Base-by-base conservation (phyloP, 2,113 vertebrate species). In the Ictalurus punctatus region DNA sequence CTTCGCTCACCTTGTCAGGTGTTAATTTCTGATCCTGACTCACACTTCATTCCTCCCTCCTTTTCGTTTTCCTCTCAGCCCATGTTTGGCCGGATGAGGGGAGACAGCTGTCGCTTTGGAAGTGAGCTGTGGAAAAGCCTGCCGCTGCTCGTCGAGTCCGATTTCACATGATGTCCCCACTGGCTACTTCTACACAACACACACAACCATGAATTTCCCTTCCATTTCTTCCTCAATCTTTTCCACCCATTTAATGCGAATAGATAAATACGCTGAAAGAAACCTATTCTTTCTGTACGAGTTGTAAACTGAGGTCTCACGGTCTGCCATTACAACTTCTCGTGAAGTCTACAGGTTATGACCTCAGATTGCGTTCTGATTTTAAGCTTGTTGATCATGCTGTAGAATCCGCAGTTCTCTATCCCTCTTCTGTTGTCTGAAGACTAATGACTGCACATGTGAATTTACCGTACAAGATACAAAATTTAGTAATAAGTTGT, bases 71-170 rank as follows among this genome's bases (percentile, higher is more conserved):
- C 16, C 73, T 74, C 61, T 14, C 73, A 40, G 27, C 73, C 59
- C 16, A 25, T 65, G 59, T 84, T 80, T 25, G 71, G 81, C 48
- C 4, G 61, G 73, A 84, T 87, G 71, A 87, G 40, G 54, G 48
- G 89, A 79, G 86, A 79, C 86, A 84, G 82, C 89, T 90, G 89
- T 84, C 89, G 79, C 71, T 90, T 90, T 37, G 73, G 71, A 87
- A 83, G 37, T 59, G 67, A 83, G 74, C 80, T 79, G 79, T 82
- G 40, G 85, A 86, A 83, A 74, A 83, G 82, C 67, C 87, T 82
- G 81, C 79, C 58, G 87, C 58, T 84, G 89, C 86, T 87, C 67
- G 61, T 78, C 80, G 85, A 44, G 89, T 63, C 73, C 21, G 81
- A 56, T 67, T 83, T 87, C 79, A 25, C 85, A 76, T 56, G 59